Base-by-base conservation (phyloP, 2,113 vertebrate genomes). In the Theristicus caerulescens region DNA sequence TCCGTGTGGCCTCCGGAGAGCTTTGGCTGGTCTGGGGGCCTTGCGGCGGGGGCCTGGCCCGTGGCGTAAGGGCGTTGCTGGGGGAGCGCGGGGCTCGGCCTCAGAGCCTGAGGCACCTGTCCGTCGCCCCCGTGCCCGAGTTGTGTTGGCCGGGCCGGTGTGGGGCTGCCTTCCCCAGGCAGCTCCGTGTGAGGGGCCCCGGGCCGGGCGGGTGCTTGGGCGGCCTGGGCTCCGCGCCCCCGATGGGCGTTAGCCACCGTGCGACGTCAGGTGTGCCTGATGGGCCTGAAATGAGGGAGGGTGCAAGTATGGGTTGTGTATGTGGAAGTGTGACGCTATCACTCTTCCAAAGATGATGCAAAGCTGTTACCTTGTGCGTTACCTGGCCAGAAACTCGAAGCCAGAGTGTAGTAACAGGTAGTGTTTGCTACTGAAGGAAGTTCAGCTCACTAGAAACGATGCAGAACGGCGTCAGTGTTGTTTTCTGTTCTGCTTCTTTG, bases 171-270 rank as follows among this genome's bases (percentile, higher is more conserved):
- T 4, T 38, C 38, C 38, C 38, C 38, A 26, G 27, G 24, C 76
- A 47, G 47, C 14, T 36, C 32, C 2, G 4, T 11, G 1, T 2
- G 6, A 36, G 26, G 8, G 19, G 1, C 3, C 7, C 4, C 1
- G 13, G 25, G 17, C 17, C 9, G 32, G 34, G 17, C 3, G 5
- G 31, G 4, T 12, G n/a, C 22, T 27, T 8, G 65, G n/a, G 14
- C 5, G 40, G 16, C 6, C 5, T 5, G 36, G 7, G 15, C 8
- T 10, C 32, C 2, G 55, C 1, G 0, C 10, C 34, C 46, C 6
- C 7, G 0, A 0, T 4, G 38, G 51, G 16, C 0, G 2, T 34
- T 38, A 76, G 55, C 7, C 3, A 0, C 14, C 1, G 13, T 13
- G 11, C 3, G 2, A 73, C 6, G 1, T 31, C 15, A 6, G 51